phyloP scores from a whole-genome alignment of 1,140 invertebrate genomes.

The Cotesia glomerata region DNA sequence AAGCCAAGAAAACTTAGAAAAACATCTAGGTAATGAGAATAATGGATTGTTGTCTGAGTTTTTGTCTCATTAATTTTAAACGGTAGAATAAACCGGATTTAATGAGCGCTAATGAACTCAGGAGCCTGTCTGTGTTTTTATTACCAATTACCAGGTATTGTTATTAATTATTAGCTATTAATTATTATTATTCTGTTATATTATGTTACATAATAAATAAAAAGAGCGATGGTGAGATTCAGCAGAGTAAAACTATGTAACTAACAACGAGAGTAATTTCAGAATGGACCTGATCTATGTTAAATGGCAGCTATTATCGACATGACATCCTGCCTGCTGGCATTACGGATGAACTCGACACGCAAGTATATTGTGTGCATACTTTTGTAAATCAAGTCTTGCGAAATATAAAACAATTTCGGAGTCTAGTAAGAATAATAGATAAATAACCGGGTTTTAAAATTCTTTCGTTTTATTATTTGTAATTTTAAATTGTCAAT shows the following conservation, averaged over 20 bases:
- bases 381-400: neutral
- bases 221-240: neutral
- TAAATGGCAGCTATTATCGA: slow-evolving; percentile 32
- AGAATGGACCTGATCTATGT: slow-evolving; percentile 33
- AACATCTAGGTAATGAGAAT: too few species aligned
- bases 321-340: slow-evolving; percentile 32
- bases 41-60: too few species aligned
- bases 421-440: slow-evolving; percentile 4
- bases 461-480: too few species aligned
- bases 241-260: slow-evolving; percentile 19
- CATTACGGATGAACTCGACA: slow-evolving; percentile 3
- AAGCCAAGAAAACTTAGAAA: too few species aligned
- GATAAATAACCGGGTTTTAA: slow-evolving; percentile 1
- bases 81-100: too few species aligned
- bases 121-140: too few species aligned
- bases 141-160: too few species aligned
- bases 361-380: neutral
- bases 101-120: too few species aligned
- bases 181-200: too few species aligned
- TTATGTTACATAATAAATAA: neutral
- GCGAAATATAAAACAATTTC: neutral
- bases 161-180: too few species aligned
- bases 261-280: neutral
- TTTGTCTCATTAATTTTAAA: too few species aligned
- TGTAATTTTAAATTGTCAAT: too few species aligned